Evolutionary conservation across 2,797 vertebrate genomes (phyloP), one percentile per base, ranked within the genome.

Genomic region (Manis crassicaudata): DNA sequence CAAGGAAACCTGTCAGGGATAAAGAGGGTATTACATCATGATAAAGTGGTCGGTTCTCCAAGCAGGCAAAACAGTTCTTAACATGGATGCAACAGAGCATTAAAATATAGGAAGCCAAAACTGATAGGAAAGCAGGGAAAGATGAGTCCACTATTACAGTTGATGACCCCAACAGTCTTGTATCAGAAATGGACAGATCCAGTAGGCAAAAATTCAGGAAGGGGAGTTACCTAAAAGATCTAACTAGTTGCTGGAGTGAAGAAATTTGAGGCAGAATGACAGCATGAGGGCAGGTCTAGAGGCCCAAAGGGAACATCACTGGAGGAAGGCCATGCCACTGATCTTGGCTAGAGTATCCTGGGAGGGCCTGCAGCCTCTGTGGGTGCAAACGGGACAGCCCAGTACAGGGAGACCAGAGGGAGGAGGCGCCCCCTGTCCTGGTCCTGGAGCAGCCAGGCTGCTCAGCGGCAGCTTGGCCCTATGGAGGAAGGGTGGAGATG

Each of bases 401-500:
- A 2, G 25, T 13, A 46, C 2, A 13, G 37, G 10, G 6, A 2
- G 18, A 65, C 9, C 32, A 32, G 25, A 8, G 13, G 52, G 37
- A 94, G 9, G 10, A 75, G 23, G 13, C 0, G 12, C 18, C 13
- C 40, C 46, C 21, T 5, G 14, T 8, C 37, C 94, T 23, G 12
- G 23, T 21, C 13, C 73, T 25, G 20, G 75, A 94, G 76, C 62
- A 54, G 32, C 54, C 5, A 5, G 35, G 56, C 80, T 10, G 5
- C 12, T 29, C 2, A 37, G 52, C 20, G 37, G 32, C 7, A 12
- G 75, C 65, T 10, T 1, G 29, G 54, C 56, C 52, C 46, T 43
- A 52, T 21, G 40, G 88, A 90, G 90, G 92, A 93, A 95, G 97
- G 73, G 92, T 2, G 81, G 92, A 72, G 84, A 77, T 40, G 95